These are phyloP conservation scores for Diplolepis rosae DNA, from an alignment of 2,888 invertebrate genomes.

Conservation along the genomic window DNA sequence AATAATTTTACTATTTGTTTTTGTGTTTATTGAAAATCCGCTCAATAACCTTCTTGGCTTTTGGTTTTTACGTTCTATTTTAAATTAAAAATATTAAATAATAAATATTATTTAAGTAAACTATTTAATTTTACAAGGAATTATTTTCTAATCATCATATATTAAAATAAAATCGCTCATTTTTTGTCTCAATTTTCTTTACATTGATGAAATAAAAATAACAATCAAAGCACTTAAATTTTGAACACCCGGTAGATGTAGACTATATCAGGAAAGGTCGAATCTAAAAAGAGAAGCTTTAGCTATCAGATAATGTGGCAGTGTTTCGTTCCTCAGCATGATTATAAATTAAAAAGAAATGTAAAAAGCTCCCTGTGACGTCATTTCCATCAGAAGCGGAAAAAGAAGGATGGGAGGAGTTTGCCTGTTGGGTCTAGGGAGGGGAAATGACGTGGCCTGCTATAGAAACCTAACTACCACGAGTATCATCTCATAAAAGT, in stretches of 20 bases:
- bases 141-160: no score
- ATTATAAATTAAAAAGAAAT: not conserved
- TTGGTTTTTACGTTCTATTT: not conserved
- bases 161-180: no score
- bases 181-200: not conserved
- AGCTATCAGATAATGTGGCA: not conserved
- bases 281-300: slow-evolving; percentile 2
- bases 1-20: no score
- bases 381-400: slow-evolving; percentile 9
- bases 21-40: no score
- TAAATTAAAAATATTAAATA: no score
- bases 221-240: not conserved
- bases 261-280: not conserved
- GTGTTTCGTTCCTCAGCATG: not conserved
- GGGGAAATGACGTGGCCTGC: slow-evolving; percentile 40
- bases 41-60: no score
- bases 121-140: no score
- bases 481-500: not conserved
- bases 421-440: not conserved
- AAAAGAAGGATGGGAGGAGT: slow-evolving; percentile 29
- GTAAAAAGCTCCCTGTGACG: not conserved
- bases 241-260: not conserved
- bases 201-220: not conserved
- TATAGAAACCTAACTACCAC: slow-evolving; percentile 19
- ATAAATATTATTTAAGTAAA: no score